Percentiles rank a stretch among this genome's conserved stretches.
Conservation (phyloP, 2,888 invertebrate genomes). For the Nudaria mundana region DNA sequence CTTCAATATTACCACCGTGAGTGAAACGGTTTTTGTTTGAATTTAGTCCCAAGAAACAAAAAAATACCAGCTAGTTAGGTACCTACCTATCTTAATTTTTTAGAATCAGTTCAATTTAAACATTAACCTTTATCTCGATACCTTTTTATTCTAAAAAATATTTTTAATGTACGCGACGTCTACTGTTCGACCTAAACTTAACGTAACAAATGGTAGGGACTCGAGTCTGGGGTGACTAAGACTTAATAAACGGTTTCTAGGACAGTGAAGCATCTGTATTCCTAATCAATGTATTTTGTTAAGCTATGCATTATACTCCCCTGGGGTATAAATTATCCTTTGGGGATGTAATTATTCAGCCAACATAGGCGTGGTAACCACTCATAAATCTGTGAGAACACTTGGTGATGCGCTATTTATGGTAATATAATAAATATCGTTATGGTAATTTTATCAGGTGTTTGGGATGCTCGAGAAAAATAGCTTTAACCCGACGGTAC, state of each 20-base stretch:
- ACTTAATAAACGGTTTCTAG: conserved; percentile 38
- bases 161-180: too few species aligned
- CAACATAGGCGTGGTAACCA: conserved; percentile 27
- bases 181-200: not conserved
- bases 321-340: conserved; percentile 37
- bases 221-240: conserved; percentile 32
- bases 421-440: conserved; percentile 1
- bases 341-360: conserved; percentile 39
- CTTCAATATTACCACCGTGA: too few species aligned
- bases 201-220: conserved; percentile 36
- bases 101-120: too few species aligned
- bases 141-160: too few species aligned
- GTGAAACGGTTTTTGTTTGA: too few species aligned
- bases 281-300: conserved; percentile 52
- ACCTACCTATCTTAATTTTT: too few species aligned
- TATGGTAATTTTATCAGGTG: conserved; percentile 16
- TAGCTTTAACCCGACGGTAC: too few species aligned
- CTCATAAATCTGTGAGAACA: conserved; percentile 39
- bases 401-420: conserved; percentile 25
- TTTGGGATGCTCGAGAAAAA: not conserved
- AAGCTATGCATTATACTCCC: conserved; percentile 36
- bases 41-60: too few species aligned
- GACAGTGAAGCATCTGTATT: conserved; percentile 40
- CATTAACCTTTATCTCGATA: too few species aligned
- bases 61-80: too few species aligned